phyloP scores from a whole-genome alignment of 2,888 invertebrate species.

The Drosophila barbarae region DNA sequence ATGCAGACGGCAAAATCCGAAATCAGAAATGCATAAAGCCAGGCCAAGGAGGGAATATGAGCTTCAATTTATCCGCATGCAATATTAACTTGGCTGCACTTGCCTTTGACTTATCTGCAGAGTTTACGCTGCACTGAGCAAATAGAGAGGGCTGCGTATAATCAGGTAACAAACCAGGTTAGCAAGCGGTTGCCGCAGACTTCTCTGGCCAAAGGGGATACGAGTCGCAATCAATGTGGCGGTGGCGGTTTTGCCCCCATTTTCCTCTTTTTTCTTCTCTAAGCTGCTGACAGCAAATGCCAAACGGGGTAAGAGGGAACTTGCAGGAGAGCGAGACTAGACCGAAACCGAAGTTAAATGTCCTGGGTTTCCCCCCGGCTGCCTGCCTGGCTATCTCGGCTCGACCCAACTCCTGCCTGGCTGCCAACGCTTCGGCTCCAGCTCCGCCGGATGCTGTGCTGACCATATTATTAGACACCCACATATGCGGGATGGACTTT shows the following conservation, averaged over 20 bases:
- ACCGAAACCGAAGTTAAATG: constrained; percentile 41
- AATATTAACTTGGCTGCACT: constrained; percentile 50
- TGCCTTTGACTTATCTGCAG: constrained; percentile 59
- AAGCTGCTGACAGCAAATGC: constrained; percentile 37
- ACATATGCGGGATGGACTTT: constrained; percentile 27
- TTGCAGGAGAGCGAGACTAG: constrained; percentile 18
- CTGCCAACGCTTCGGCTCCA: constrained; percentile 6
- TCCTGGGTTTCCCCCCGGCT: constrained; percentile 29
- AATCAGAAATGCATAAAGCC: constrained; percentile 41
- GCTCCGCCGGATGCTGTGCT: constrained; percentile 11
- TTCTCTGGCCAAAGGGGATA: constrained; percentile 27
- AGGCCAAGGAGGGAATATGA: constrained; percentile 28
- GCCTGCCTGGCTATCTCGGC: constrained; percentile 14
- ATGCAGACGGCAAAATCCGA: constrained; percentile 26
- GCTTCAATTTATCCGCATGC: constrained; percentile 43
- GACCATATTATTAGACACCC: constrained; percentile 50
- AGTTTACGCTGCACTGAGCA: constrained; percentile 62
- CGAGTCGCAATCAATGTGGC: constrained; percentile 47
- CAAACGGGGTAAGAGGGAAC: constrained; percentile 4
- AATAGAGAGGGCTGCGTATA: constrained; percentile 53
- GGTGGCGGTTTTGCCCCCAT: constrained; percentile 26
- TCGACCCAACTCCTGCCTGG: constrained; percentile 27
- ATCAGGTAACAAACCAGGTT: constrained; percentile 49
- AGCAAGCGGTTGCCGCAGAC: constrained; percentile 26
- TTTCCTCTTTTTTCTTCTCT: constrained; percentile 1